Evolutionary conservation across 2,797 vertebrate genomes (phyloP).

Genomic region (Bradypus variegatus): DNA sequence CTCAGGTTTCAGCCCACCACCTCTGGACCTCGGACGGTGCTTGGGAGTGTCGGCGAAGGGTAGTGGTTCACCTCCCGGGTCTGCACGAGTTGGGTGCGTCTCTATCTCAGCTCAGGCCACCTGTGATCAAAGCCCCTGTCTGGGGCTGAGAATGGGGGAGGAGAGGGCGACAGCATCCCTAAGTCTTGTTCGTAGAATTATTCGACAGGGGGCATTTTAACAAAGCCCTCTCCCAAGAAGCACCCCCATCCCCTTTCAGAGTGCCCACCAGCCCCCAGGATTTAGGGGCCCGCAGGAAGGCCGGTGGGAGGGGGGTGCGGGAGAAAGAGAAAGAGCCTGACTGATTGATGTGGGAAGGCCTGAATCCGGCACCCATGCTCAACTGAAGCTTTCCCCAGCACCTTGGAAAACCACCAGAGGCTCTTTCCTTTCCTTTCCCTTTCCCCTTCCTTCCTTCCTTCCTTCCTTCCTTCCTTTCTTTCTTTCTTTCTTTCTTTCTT

Average conservation of each 20-base stretch:
- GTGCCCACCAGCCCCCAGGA: not conserved
- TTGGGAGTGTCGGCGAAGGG: not conserved
- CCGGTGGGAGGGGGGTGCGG: not conserved
- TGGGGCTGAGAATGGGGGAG: not conserved
- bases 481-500: no score
- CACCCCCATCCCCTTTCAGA: not conserved
- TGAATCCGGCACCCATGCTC: not conserved
- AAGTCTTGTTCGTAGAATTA: not conserved
- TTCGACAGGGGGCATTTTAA: conserved; percentile 7
- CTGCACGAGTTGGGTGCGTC: not conserved
- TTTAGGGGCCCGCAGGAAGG: not conserved
- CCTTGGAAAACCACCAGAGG: not conserved
- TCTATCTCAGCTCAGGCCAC: not conserved
- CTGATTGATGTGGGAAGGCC: no score
- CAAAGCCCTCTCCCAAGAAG: not conserved
- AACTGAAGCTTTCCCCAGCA: not conserved
- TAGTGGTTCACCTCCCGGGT: not conserved
- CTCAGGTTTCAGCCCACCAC: not conserved
- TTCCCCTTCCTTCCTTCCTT: no score
- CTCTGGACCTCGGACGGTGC: conserved; percentile 8
- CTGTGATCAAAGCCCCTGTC: no score
- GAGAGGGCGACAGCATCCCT: no score
- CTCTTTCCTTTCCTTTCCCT: not conserved
- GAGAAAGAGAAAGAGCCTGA: not conserved
- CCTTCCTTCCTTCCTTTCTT: no score